Evolutionary conservation across 2,888 invertebrate genomes (phyloP).

Genomic region (Dugesia japonica): DNA sequence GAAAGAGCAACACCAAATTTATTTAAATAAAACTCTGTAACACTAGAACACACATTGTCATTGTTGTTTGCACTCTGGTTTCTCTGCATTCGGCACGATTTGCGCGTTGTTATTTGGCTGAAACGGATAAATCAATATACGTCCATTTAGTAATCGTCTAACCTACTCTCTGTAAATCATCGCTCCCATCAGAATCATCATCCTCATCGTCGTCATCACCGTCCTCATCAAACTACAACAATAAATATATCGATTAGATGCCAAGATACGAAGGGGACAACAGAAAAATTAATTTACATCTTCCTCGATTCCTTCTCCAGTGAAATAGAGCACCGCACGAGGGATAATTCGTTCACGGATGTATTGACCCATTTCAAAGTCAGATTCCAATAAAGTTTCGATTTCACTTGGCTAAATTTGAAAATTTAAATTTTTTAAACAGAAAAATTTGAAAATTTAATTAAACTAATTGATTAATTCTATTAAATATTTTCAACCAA

Average conservation of each 20-base stretch:
- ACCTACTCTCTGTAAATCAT: conserved; percentile 6
- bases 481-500: too few species aligned
- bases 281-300: conserved; percentile 21
- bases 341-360: conserved; percentile 87
- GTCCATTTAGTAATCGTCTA: neutral
- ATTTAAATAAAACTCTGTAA: conserved; percentile 2
- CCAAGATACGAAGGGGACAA: too few species aligned
- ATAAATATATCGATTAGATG: too few species aligned
- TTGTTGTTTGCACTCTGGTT: conserved; percentile 4
- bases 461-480: too few species aligned
- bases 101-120: neutral
- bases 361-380: conserved; percentile 96
- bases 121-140: neutral
- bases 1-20: conserved; percentile 15
- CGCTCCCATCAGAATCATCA: neutral
- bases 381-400: conserved; percentile 68
- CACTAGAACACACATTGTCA: conserved; percentile 12
- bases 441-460: too few species aligned
- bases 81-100: neutral
- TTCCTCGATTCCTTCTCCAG: conserved; percentile 58
- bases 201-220: neutral
- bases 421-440: neutral
- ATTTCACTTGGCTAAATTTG: conserved; percentile 61
- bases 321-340: conserved; percentile 85
- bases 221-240: neutral